Base-by-base conservation (phyloP, 1,140 invertebrate species). In the Dysdera silvatica region DNA sequence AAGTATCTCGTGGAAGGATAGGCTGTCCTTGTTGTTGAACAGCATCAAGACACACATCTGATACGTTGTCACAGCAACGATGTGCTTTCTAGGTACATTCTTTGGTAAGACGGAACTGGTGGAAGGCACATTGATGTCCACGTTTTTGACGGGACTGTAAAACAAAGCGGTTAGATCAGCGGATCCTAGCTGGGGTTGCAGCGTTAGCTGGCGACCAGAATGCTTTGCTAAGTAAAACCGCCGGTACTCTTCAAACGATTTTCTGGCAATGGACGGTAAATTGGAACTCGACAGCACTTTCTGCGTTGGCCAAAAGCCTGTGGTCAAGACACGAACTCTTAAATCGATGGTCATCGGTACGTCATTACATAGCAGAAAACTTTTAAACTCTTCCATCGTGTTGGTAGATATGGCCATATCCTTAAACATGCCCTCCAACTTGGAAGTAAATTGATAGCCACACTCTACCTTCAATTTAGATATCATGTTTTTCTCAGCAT, bases 401-500 rank as follows among this genome's bases (percentile, higher is more conserved):
- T 90, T 96, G 76, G 96, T 95, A 52, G 95, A 98, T 32, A 99
- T 87, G 12, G 94, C 95, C 87, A 99, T 98, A 77, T 99, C 96
- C 76, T 99, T 98, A 75, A 99, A 99, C 96, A 99, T 99, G 69
- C 95, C 95, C 80, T 99, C 96, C 57, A 99, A 81, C 80, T 99
- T 99, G 41, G 93, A 97, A 63, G 96, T 99, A 78, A 99, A 99
- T 80, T 98, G 94, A 81, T 94, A 97, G 60, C 96, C 95, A 82
- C 95, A 99, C 82, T 98, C 95, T 82, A 93, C 92, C 89, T 98
- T 98, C 69, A 99, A 82, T 83, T 99, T 99, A 64, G 94, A 96
- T 81, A 99, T 98, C 95, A 99, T 98, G 76, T 95, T 97, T 76
- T 99, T 99, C 78, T 99, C 96, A 69, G 91, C 93, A 79, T 99